These are phyloP conservation scores for Micrastur ruficollis DNA, from an alignment of 2,797 vertebrate species.

Conservation along the genomic window DNA sequence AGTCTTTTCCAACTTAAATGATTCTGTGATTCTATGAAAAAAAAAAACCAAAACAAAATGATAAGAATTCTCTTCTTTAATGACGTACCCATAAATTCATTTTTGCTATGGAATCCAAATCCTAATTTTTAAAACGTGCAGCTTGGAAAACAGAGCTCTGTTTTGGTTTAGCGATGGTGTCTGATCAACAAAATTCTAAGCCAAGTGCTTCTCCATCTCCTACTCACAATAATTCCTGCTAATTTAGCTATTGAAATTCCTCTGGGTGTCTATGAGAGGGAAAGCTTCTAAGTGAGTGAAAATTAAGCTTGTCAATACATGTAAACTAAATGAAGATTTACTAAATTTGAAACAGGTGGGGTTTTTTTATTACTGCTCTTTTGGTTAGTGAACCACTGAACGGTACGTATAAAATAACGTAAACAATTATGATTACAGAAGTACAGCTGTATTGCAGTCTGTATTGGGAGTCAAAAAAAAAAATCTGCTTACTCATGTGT, in stretches of 20 bases:
- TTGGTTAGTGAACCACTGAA: background rate
- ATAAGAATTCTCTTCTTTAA: background rate
- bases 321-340: background rate
- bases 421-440: background rate
- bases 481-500: background rate
- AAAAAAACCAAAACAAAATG: background rate
- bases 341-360: background rate
- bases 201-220: background rate
- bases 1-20: no score
- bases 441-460: background rate
- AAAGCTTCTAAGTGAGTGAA: background rate
- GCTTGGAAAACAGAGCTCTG: background rate
- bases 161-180: background rate
- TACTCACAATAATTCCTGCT: background rate
- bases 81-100: rapidly evolving
- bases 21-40: background rate
- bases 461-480: background rate
- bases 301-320: background rate
- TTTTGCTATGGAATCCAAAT: background rate
- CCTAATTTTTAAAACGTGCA: background rate
- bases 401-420: background rate
- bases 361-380: background rate
- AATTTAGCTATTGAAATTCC: background rate
- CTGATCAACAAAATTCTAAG: background rate
- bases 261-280: background rate